Conservation (phyloP, 2,113 vertebrate species). For the Cairina moschata region DNA sequence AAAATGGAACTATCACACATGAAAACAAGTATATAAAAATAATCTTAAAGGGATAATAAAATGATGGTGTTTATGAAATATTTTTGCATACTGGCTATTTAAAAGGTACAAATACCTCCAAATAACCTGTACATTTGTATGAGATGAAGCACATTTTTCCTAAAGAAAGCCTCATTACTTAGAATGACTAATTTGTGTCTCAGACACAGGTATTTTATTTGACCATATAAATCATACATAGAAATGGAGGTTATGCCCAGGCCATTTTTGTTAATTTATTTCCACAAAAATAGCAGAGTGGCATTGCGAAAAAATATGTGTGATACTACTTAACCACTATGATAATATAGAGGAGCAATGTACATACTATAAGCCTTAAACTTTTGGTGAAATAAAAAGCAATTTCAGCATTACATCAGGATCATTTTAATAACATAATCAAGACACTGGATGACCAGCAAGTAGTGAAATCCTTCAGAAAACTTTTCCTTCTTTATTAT, state of each 20-base stretch:
- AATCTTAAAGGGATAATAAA: constrained; percentile 30
- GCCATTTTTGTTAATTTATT: constrained; percentile 17
- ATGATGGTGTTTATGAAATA: not conserved
- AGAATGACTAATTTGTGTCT: constrained; percentile 28
- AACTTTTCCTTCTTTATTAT: not conserved
- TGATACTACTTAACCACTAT: not conserved
- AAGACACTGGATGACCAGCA: not conserved
- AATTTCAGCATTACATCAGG: not conserved
- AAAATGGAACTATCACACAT: not conserved
- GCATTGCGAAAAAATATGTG: not conserved
- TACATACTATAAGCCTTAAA: not conserved
- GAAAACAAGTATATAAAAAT: constrained; percentile 32
- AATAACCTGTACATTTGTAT: not conserved
- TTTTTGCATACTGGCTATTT: constrained; percentile 49
- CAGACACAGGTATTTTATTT: constrained; percentile 33
- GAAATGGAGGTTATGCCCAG: not conserved
- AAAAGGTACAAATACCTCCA: constrained; percentile 46
- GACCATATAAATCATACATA: constrained; percentile 6
- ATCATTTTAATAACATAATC: not conserved
- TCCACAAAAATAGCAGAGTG: not conserved
- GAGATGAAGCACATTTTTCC: constrained; percentile 22
- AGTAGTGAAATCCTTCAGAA: not conserved
- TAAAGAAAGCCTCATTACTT: constrained; percentile 25
- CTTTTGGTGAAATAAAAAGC: not conserved
- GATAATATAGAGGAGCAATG: not conserved